Percentiles rank a stretch among this genome's conserved stretches.
Conservation (phyloP, 92 coral and sea anemone genomes). For the Paragorgia papillata region DNA sequence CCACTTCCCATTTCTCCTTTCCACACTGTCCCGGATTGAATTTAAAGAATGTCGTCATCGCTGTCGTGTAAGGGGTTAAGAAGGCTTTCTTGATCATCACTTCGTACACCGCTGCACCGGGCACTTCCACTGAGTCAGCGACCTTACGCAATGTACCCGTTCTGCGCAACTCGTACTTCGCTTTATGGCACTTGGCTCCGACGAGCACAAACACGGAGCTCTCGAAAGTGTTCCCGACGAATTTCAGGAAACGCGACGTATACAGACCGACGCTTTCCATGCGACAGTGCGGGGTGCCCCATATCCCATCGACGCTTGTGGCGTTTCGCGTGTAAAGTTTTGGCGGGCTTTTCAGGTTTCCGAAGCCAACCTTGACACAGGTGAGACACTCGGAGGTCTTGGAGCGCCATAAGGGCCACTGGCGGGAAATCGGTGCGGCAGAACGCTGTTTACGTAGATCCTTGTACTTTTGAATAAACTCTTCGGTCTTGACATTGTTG, state of each 20-base stretch:
- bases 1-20: neutral
- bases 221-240: constrained; percentile 31
- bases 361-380: neutral
- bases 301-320: constrained; percentile 25
- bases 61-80: constrained; percentile 1
- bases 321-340: constrained; percentile 18
- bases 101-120: constrained; percentile 28
- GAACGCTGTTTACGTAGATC: neutral
- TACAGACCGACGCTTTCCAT: neutral
- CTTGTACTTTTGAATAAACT: neutral
- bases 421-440: neutral
- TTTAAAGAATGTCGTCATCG: neutral
- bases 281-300: constrained; percentile 34
- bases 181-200: neutral
- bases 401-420: constrained; percentile 12
- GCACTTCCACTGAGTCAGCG: constrained; percentile 22
- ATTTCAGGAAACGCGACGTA: constrained; percentile 10
- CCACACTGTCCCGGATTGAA: constrained; percentile 7
- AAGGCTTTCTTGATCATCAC: neutral
- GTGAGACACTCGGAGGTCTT: neutral
- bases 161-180: constrained; percentile 5
- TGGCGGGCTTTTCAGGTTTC: constrained; percentile 1
- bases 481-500: neutral
- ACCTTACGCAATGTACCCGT: constrained; percentile 14
- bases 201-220: neutral